Conservation (phyloP, 2,888 invertebrate genomes). For the Hermaeophaga mercurialis region DNA sequence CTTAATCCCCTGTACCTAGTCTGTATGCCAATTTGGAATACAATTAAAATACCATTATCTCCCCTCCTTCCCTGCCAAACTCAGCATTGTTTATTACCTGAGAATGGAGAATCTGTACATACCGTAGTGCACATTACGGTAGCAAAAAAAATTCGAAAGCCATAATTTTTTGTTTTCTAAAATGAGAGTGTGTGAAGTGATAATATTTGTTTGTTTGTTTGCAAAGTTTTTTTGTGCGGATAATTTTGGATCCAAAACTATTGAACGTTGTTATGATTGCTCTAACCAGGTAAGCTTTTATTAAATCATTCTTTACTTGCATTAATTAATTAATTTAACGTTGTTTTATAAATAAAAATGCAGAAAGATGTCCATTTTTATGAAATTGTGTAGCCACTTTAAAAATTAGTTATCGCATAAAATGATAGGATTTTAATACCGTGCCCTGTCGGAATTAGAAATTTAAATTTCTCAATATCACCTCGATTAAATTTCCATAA, state of each 20-base stretch:
- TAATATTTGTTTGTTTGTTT: constrained; percentile 8
- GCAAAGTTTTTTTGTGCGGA: constrained; percentile 1
- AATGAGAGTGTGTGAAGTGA: constrained; percentile 19
- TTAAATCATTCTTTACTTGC: no score
- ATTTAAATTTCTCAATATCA: constrained; percentile 24
- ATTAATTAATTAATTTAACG: background rate
- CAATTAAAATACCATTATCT: constrained; percentile 33
- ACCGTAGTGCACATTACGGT: background rate
- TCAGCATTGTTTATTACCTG: constrained; percentile 22
- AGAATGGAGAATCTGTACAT: constrained; percentile 2
- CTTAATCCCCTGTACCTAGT: background rate
- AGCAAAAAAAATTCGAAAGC: background rate
- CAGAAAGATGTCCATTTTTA: no score
- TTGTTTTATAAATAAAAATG: no score
- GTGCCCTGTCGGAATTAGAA: constrained; percentile 13
- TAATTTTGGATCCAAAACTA: background rate
- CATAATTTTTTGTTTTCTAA: background rate
- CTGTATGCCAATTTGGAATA: constrained; percentile 18
- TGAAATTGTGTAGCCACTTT: no score
- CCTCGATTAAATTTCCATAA: constrained; percentile 18
- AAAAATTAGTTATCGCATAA: background rate
- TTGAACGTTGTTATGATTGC: constrained; percentile 3
- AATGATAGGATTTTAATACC: background rate
- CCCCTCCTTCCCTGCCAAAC: constrained; percentile 2
- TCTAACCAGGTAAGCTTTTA: background rate